Conservation (phyloP, 2,797 vertebrate species). For the Karalla daura region DNA sequence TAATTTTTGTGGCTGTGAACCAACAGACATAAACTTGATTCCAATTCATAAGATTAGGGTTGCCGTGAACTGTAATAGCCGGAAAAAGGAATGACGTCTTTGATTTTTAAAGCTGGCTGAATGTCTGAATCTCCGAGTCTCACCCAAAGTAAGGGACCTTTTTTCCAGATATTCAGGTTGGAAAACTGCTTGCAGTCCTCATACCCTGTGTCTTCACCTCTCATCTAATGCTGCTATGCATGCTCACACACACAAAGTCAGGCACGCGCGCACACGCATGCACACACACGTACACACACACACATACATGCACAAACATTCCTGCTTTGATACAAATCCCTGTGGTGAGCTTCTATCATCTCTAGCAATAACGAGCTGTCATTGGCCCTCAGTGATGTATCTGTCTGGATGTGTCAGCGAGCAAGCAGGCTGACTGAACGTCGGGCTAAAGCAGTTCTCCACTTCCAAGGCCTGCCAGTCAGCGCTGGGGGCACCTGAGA, state of each 20-base stretch:
- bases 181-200: constrained; percentile 51
- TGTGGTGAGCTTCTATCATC: constrained; percentile 77
- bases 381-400: constrained; percentile 79
- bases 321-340: constrained; percentile 78
- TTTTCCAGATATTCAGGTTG: constrained; percentile 37
- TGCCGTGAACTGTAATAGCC: constrained; percentile 3
- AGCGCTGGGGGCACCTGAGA: constrained; percentile 75
- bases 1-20: background rate
- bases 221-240: constrained; percentile 54
- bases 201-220: constrained; percentile 53
- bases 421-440: constrained; percentile 74
- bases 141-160: constrained; percentile 8
- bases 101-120: constrained; percentile 13
- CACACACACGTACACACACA: constrained; percentile 14
- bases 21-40: constrained; percentile 9
- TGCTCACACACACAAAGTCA: constrained; percentile 20
- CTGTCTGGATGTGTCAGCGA: constrained; percentile 76
- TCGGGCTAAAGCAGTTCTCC: constrained; percentile 71
- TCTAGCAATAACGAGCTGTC: constrained; percentile 81
- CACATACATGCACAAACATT: constrained; percentile 60
- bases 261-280: too few relatives aligned
- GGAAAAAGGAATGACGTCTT: constrained; percentile 12
- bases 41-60: background rate
- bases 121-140: constrained; percentile 14
- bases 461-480: constrained; percentile 82